Evolutionary conservation across 1,140 invertebrate genomes (phyloP).

Genomic region (Brachionus rubens): DNA sequence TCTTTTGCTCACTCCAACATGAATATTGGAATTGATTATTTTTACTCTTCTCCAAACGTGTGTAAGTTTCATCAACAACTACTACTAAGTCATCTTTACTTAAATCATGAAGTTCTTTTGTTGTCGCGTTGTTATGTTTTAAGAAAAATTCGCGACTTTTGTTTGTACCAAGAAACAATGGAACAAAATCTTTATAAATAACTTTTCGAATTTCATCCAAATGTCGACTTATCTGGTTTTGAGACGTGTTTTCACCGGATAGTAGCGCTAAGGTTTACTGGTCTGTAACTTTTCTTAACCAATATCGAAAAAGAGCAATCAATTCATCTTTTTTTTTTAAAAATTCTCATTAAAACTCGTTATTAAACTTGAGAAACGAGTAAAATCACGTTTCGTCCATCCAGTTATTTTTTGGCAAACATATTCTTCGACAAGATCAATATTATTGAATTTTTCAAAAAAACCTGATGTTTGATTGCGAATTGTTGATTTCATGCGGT

Average conservation of each 20-base stretch:
- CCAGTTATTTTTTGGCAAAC: too few relatives aligned
- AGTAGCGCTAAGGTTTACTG: neutral
- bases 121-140: slow-evolving; percentile 14
- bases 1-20: slow-evolving; percentile 10
- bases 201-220: neutral
- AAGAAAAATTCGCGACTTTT: slow-evolving; percentile 9
- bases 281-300: neutral
- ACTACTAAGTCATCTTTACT: neutral
- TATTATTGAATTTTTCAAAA: too few relatives aligned
- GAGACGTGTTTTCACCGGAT: neutral
- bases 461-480: too few relatives aligned
- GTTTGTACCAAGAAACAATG: slow-evolving; percentile 13
- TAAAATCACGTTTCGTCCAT: too few relatives aligned
- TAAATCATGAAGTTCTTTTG: neutral
- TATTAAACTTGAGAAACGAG: too few relatives aligned
- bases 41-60: slow-evolving; percentile 11
- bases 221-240: neutral
- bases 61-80: slow-evolving; percentile 19
- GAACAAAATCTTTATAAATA: slow-evolving; percentile 31
- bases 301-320: slow-evolving; percentile 23
- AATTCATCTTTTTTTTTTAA: slow-evolving; percentile 12
- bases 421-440: too few relatives aligned
- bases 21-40: slow-evolving; percentile 17
- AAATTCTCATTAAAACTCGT: too few relatives aligned
- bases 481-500: too few relatives aligned